Evolutionary conservation across 2,113 vertebrate genomes (phyloP).

Genomic region (Scartelaos histophorus): DNA sequence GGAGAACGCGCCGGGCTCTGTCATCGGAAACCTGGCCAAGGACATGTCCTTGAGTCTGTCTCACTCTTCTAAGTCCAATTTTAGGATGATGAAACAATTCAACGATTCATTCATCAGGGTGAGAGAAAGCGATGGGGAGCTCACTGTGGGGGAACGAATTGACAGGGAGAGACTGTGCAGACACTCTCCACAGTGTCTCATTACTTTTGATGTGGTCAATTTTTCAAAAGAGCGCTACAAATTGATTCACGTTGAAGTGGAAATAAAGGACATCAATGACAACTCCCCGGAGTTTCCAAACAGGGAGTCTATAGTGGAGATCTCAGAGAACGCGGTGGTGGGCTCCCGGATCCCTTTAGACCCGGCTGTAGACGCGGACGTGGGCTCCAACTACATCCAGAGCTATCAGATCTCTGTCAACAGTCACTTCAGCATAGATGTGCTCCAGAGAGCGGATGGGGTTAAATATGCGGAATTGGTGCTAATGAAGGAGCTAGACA

Average conservation of each 20-base stretch:
- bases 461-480: constrained; percentile 93
- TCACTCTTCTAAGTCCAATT: constrained; percentile 82
- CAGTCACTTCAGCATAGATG: constrained; percentile 90
- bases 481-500: constrained; percentile 90
- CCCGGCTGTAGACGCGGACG: constrained; percentile 88
- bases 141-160: constrained; percentile 87
- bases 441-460: constrained; percentile 89
- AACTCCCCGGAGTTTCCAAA: constrained; percentile 89
- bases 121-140: constrained; percentile 89
- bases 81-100: constrained; percentile 94
- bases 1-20: constrained; percentile 87
- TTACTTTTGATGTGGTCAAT: constrained; percentile 93
- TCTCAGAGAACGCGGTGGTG: constrained; percentile 86
- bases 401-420: constrained; percentile 90
- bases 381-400: constrained; percentile 90
- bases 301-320: constrained; percentile 83
- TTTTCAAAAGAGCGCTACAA: constrained; percentile 90
- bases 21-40: constrained; percentile 92
- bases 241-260: constrained; percentile 93
- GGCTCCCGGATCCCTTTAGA: constrained; percentile 89
- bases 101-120: constrained; percentile 90
- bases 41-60: constrained; percentile 87
- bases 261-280: constrained; percentile 93
- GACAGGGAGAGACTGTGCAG: constrained; percentile 91
- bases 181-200: constrained; percentile 83